Conservation (phyloP, 2,113 vertebrate species). For the Osmerus mordax region DNA sequence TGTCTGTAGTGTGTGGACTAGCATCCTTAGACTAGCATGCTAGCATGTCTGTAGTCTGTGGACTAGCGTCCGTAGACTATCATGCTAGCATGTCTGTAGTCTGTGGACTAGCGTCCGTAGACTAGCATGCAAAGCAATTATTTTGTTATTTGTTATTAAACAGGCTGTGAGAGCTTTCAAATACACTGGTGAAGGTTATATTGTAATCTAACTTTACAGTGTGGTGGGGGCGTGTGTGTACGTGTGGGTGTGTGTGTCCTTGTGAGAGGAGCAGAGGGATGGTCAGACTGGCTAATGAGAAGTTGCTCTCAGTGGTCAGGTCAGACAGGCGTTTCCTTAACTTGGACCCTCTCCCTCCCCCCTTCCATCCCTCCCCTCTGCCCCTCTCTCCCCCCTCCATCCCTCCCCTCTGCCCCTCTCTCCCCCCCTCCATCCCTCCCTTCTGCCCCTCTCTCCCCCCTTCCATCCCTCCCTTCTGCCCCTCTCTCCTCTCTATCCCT, state of each 20-base stretch:
- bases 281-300: slow-evolving; percentile 87
- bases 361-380: slow-evolving; percentile 12
- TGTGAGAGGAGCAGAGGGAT: slow-evolving; percentile 77
- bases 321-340: slow-evolving; percentile 69
- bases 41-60: no score
- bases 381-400: slow-evolving; percentile 66
- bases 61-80: no score
- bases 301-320: slow-evolving; percentile 85
- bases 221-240: slow-evolving; percentile 63
- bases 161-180: no score
- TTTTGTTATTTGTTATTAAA: no score
- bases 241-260: slow-evolving; percentile 59
- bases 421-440: slow-evolving; percentile 59
- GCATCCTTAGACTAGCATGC: no score
- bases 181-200: no score
- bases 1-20: no score
- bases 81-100: no score
- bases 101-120: no score
- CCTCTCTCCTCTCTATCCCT: slow-evolving; percentile 75
- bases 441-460: slow-evolving; percentile 30
- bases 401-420: slow-evolving; percentile 65
- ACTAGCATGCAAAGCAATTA: no score
- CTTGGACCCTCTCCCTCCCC: slow-evolving; percentile 79
- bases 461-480: slow-evolving; percentile 17
- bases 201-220: not conserved